Base-by-base conservation (phyloP, 2,888 invertebrate genomes). In the Chironomus riparius region DNA sequence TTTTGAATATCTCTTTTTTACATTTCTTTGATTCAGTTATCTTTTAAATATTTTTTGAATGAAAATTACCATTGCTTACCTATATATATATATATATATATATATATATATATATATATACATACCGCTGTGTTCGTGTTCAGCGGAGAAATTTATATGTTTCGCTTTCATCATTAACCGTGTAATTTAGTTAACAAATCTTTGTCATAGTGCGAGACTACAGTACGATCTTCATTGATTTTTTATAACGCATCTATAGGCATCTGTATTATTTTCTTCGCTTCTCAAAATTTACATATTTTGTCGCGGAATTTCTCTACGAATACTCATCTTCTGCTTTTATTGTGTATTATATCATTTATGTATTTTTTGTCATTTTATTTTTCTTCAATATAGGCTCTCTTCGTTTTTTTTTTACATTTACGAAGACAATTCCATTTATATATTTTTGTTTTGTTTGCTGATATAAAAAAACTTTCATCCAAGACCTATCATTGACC, bases 401-500 rank as follows among this genome's bases (percentile, higher is more conserved):
- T 28, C 5, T 5, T 28, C 28, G 24, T n/a, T 24, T 3, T 12
- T 50, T 56, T 15, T 15, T 18, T 6, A 18, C 56, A 18, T 18
- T 56, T n/a, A 18, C 18, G 56, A 15, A 15, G 56, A 56, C 56
- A 18, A 56, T 56, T 15, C 56, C 56, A 56, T 38, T 38, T 38
- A 38, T 38, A 38, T 38, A 38, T 38, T 10, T 38, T 38, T 38
- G 38, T 38, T 38, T 38, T 38, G 38, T 10, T 38, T 38, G 38
- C 38, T 10, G 38, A 38, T 38, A 38, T 38, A 38, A 65, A 65
- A 70, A 70, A 70, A 70, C 70, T 70, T 70, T 70, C 70, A 70
- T 70, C 18, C 47, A 18, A 70, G 70, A 70, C 70, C 70, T 70
- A 28, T 70, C 70, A 28, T 70, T 70, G 70, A 70, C 70, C 70